Percentiles rank a stretch among this genome's conserved stretches.
phyloP scores from a whole-genome alignment of 1,140 invertebrate species.

The Lysiphlebus fabarum region DNA sequence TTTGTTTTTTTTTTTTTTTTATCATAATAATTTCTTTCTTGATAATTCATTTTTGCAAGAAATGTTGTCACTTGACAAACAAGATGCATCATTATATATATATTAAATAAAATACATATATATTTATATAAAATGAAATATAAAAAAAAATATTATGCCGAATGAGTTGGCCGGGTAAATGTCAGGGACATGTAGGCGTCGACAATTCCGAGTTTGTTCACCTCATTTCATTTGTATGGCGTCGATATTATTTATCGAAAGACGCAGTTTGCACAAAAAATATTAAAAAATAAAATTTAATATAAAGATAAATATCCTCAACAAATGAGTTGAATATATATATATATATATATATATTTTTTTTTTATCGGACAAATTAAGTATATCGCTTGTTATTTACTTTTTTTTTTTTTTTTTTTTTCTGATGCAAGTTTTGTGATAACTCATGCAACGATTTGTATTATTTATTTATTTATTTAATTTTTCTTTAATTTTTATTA shows the following conservation, averaged over 20 bases:
- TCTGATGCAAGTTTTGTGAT: conserved; percentile 10
- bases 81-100: conserved; percentile 6
- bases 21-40: not conserved
- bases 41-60: not conserved
- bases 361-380: conserved; percentile 11
- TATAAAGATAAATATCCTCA: not conserved
- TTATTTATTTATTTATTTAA: conserved; percentile 5
- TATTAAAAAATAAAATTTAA: not conserved
- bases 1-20: not conserved
- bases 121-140: conserved; percentile 8
- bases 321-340: not conserved
- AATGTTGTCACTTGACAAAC: not conserved
- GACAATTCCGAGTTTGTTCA: conserved; percentile 17
- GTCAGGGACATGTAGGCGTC: conserved; percentile 16
- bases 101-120: too few relatives aligned
- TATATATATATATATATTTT: too few relatives aligned
- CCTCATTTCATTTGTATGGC: not conserved
- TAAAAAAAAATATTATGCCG: conserved; percentile 6
- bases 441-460: not conserved
- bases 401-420: conserved; percentile 5
- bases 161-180: conserved; percentile 14
- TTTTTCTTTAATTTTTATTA: conserved; percentile 2
- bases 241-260: conserved; percentile 12
- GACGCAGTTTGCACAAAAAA: conserved; percentile 11
- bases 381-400: not conserved